phyloP scores from a whole-genome alignment of 2,888 invertebrate species.

The Yponomeuta malinellus region DNA sequence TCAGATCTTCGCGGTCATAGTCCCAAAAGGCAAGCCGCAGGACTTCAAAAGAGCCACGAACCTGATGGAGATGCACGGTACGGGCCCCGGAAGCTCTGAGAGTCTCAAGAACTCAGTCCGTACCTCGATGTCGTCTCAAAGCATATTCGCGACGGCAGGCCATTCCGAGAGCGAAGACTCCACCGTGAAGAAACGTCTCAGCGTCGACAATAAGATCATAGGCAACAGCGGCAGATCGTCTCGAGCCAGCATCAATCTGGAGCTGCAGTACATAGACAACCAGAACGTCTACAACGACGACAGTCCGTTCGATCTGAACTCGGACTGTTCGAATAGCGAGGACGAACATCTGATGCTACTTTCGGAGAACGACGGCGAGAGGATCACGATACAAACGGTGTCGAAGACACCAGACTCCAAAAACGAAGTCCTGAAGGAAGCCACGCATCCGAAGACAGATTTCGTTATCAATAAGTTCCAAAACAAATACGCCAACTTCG shows the following conservation, averaged over 20 bases:
- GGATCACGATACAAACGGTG: constrained; percentile 65
- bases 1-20: constrained; percentile 68
- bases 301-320: constrained; percentile 49
- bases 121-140: constrained; percentile 56
- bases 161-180: constrained; percentile 66
- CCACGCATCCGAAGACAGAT: constrained; percentile 51
- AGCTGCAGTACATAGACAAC: constrained; percentile 57
- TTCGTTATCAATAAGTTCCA: constrained; percentile 55
- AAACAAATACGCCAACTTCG: constrained; percentile 64
- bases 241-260: constrained; percentile 57
- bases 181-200: constrained; percentile 57
- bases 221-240: constrained; percentile 54
- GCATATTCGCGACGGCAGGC: constrained; percentile 45
- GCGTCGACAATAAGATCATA: constrained; percentile 64
- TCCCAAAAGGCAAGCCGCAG: constrained; percentile 54
- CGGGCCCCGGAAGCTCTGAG: constrained; percentile 45
- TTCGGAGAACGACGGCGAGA: constrained; percentile 64
- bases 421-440: constrained; percentile 60
- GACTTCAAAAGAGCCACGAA: constrained; percentile 26
- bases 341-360: constrained; percentile 67
- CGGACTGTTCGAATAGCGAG: constrained; percentile 67
- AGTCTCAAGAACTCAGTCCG: constrained; percentile 49
- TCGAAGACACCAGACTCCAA: constrained; percentile 38
- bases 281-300: constrained; percentile 44
- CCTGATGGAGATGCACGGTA: constrained; percentile 37